phyloP scores from a whole-genome alignment of 2,888 invertebrate species.

The Theristus sp. region DNA sequence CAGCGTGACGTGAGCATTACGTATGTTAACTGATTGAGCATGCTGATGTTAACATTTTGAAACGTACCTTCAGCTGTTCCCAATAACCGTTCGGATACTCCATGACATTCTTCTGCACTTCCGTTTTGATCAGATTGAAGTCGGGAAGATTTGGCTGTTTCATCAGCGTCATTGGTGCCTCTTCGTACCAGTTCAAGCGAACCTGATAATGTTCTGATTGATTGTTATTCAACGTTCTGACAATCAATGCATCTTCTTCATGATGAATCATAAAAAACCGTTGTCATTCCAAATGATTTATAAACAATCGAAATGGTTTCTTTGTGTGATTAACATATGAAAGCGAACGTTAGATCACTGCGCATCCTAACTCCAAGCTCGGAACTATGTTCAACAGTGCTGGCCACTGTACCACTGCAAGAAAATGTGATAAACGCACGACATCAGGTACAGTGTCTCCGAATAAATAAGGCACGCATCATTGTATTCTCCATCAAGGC shows the following conservation, averaged over 20 bases:
- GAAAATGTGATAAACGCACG: too few species aligned
- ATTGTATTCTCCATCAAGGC: too few species aligned
- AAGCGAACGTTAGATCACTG: too few species aligned
- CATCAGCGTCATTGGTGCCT: slow-evolving; percentile 3
- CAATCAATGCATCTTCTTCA: too few species aligned
- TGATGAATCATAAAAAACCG: background rate
- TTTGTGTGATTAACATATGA: too few species aligned
- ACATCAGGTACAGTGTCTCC: too few species aligned
- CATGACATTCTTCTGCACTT: background rate
- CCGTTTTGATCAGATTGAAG: slow-evolving; percentile 1
- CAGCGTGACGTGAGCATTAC: background rate
- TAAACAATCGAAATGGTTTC: background rate
- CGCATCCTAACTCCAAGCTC: too few species aligned
- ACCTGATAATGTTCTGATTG: background rate
- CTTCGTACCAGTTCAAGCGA: slow-evolving; percentile 1
- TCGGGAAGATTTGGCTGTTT: slow-evolving; percentile 7
- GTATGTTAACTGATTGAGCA: too few species aligned
- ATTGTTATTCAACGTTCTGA: background rate
- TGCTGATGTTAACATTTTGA: background rate
- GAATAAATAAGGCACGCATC: too few species aligned
- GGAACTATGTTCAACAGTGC: too few species aligned
- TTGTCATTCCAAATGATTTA: background rate
- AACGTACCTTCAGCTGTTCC: slow-evolving; percentile 3
- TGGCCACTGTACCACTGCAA: too few species aligned
- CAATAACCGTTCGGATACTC: slow-evolving; percentile 7